phyloP scores from a whole-genome alignment of 1,140 invertebrate species.

The Drosophila arawakana region DNA sequence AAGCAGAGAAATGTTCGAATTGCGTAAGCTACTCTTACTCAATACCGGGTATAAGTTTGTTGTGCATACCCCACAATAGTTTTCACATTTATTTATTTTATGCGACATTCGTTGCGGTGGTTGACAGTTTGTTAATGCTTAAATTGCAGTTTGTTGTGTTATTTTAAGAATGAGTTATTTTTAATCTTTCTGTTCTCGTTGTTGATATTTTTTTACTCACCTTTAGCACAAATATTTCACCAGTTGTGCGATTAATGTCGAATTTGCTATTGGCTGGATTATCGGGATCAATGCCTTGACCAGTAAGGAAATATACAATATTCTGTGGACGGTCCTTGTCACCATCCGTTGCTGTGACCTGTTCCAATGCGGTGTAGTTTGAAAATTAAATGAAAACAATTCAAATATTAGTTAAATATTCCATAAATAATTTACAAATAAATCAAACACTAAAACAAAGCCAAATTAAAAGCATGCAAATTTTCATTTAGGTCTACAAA shows the following conservation, averaged over 20 bases:
- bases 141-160: slow-evolving; percentile 42
- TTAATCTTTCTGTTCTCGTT: slow-evolving; percentile 7
- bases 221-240: slow-evolving; percentile 97
- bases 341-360: slow-evolving; percentile 98
- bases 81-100: slow-evolving; percentile 41
- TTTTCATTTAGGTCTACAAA: background rate
- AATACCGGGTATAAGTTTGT: no score
- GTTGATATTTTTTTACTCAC: slow-evolving; percentile 85
- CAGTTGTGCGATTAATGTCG: slow-evolving; percentile 96
- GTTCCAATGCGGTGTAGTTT: slow-evolving; percentile 41
- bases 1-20: no score
- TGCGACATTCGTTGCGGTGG: slow-evolving; percentile 30
- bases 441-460: background rate
- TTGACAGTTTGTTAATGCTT: slow-evolving; percentile 70
- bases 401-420: slow-evolving; percentile 18
- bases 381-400: slow-evolving; percentile 15
- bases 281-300: slow-evolving; percentile 97
- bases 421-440: background rate
- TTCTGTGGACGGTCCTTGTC: slow-evolving; percentile 97
- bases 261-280: slow-evolving; percentile 98
- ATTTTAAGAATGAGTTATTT: slow-evolving; percentile 11
- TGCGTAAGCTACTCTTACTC: no score
- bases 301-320: slow-evolving; percentile 98
- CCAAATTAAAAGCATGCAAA: background rate
- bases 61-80: background rate